Evolutionary conservation across 2,113 vertebrate genomes (phyloP), one percentile per base, ranked within the genome.

Genomic region (Reinhardtius hippoglossoides): DNA sequence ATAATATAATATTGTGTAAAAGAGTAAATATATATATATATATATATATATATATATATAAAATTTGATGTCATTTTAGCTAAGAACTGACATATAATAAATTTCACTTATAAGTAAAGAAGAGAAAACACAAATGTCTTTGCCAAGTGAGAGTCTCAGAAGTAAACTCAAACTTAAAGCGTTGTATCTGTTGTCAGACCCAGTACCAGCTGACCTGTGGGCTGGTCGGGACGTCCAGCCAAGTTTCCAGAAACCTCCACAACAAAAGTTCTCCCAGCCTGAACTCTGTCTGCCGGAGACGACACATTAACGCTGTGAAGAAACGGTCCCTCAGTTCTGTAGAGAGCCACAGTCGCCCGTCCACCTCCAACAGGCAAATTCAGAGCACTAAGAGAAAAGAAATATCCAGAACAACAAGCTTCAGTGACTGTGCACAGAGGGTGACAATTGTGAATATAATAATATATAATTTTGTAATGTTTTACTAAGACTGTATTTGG

Each of bases 191-290:
- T 37, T 37, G 31, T 35, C 1, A 35, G 8, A 35, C 37, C 12
- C 54, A 71, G 65, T 3, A 67, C 52, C 40, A 64, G 35, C 88
- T 89, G 76, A 94, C 93, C 92, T 87, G 81, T 71, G 23, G 78
- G 58, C 67, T 89, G 86, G 27, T 13, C 16, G 7, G 63, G 73
- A 42, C 48, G n/a, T 68, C 74, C 80, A 58, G 86, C 83, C 65
- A 91, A 70, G 61, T 85, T 92, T 64, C 89, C 88, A 79, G 82
- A 88, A 12, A 92, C 78, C 23, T 89, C 68, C 35, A 81, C 42
- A 9, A 76, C 78, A 79, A 91, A 88, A 44, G 35, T 73, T 31
- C 78, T 83, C 46, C 84, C 89, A 74, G 64, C 46, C 24, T 87
- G 80, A 31, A 80, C 68, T 62, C 52, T 82, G 37, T 86, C 77